Evolutionary conservation across 2,113 vertebrate genomes (phyloP).

Genomic region (Dasypus novemcinctus): DNA sequence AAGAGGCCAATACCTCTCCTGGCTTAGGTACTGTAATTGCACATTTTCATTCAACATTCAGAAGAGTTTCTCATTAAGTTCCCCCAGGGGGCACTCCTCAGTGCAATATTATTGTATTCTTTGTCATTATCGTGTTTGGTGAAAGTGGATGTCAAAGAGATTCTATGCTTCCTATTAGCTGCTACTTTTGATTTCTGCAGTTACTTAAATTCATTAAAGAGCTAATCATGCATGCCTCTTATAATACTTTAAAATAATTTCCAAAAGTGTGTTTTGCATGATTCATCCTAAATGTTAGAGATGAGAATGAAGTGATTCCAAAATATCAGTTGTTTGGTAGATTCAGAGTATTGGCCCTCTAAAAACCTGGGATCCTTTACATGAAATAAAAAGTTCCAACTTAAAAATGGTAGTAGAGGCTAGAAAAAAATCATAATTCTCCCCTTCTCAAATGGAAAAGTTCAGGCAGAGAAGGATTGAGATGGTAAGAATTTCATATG

Average conservation of each 20-base stretch:
- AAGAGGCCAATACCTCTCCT: constrained; percentile 83
- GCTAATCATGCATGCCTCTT: background rate
- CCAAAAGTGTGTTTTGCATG: background rate
- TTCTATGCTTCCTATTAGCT: background rate
- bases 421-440: constrained; percentile 1
- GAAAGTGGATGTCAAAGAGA: background rate
- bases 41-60: background rate
- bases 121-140: background rate
- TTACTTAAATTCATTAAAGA: constrained; percentile 45
- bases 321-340: background rate
- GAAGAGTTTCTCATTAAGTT: background rate
- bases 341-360: background rate
- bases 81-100: background rate
- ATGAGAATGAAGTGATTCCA: background rate
- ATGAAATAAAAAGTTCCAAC: background rate
- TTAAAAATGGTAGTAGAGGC: background rate
- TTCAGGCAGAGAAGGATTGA: background rate
- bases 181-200: constrained; percentile 18
- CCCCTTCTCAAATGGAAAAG: background rate
- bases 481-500: background rate
- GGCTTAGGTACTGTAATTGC: constrained; percentile 86
- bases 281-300: background rate
- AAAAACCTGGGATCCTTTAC: background rate
- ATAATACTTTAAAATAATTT: constrained; percentile 22
- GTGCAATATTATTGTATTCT: rapidly evolving